A percentile compares a stretch with the other conserved stretches of the same genome.
phyloP scores from a whole-genome alignment of 92 coral and sea anemone species.

The Porites divaricata region DNA sequence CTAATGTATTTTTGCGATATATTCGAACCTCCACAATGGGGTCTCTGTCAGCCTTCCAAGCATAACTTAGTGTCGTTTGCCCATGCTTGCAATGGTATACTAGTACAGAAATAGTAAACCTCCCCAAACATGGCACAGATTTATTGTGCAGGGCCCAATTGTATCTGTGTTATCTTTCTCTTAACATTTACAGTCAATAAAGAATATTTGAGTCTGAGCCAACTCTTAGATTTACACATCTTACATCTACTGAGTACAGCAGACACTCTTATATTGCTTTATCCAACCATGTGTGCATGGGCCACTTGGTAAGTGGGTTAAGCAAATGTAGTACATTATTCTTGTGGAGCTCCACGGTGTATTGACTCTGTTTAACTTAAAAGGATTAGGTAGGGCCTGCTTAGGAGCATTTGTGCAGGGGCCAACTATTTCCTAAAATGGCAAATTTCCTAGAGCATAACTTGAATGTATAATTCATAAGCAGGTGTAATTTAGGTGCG shows the following conservation, averaged over 20 bases:
- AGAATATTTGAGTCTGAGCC: background rate
- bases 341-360: too few relatives aligned
- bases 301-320: slow-evolving; percentile 16
- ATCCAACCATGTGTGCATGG: slow-evolving; percentile 14
- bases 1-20: too few relatives aligned
- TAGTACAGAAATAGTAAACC: too few relatives aligned
- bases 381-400: slow-evolving; percentile 13
- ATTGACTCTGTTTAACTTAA: background rate
- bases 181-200: background rate
- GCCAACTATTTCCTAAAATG: too few relatives aligned
- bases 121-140: too few relatives aligned
- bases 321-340: slow-evolving; percentile 7
- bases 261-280: slow-evolving; percentile 10
- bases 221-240: background rate
- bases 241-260: background rate
- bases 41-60: too few relatives aligned
- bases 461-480: background rate
- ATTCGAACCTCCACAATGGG: too few relatives aligned
- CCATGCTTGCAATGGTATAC: too few relatives aligned
- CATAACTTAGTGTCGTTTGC: too few relatives aligned
- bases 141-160: too few relatives aligned
- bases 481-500: background rate
- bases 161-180: background rate
- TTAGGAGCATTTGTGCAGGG: too few relatives aligned
- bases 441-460: background rate